These are phyloP conservation scores for Abramis brama DNA, from an alignment of 2,113 vertebrate genomes.

Conservation along the genomic window DNA sequence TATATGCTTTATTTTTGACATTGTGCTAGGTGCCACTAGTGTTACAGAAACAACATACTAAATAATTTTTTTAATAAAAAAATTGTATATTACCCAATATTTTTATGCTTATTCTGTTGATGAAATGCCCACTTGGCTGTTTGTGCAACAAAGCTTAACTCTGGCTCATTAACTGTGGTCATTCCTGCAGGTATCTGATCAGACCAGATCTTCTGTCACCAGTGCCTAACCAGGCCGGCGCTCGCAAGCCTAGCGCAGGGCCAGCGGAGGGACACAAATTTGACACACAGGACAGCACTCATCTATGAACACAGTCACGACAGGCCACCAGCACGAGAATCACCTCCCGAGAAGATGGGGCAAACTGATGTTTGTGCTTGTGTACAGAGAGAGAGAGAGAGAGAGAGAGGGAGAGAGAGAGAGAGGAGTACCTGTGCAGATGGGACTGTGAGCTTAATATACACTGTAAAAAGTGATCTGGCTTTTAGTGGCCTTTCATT, in stretches of 20 bases:
- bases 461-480: conserved; percentile 37
- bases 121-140: background rate
- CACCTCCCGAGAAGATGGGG: background rate
- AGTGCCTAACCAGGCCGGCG: conserved; percentile 74
- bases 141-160: background rate
- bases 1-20: too few species aligned
- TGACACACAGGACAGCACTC: conserved; percentile 79
- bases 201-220: conserved; percentile 81
- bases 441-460: conserved; percentile 36
- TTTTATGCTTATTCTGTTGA: background rate
- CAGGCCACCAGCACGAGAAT: conserved; percentile 43
- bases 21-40: too few species aligned
- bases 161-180: background rate
- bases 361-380: background rate
- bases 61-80: background rate
- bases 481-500: conserved; percentile 22
- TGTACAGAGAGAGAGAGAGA: conserved; percentile 5
- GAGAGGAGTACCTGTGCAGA: conserved; percentile 33
- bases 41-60: too few species aligned
- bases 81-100: background rate
- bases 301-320: conserved; percentile 71
- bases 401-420: conserved; percentile 38
- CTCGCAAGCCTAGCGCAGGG: conserved; percentile 72
- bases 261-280: conserved; percentile 75
- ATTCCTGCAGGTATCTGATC: conserved; percentile 77